Evolutionary conservation across 2,888 invertebrate species (phyloP).

Genomic region (Himalopsyche japonica): DNA sequence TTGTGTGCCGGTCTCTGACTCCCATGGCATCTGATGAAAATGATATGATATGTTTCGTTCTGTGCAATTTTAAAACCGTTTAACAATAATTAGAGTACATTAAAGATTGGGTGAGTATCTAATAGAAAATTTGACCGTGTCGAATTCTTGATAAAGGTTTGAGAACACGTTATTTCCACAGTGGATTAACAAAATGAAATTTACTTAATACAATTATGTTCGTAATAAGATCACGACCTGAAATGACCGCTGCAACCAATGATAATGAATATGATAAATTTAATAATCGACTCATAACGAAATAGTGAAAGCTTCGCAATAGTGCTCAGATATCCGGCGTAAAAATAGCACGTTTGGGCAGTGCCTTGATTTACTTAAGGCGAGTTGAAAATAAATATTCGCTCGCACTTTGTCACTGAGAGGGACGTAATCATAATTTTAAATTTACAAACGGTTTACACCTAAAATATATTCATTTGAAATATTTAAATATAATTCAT

Average conservation of each 20-base stretch:
- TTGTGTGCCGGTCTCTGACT: too few relatives aligned
- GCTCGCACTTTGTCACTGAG: background rate
- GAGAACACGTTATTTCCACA: too few relatives aligned
- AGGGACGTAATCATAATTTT: background rate
- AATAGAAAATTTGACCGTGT: too few relatives aligned
- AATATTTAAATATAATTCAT: too few relatives aligned
- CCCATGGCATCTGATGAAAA: too few relatives aligned
- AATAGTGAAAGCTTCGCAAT: background rate
- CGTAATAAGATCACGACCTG: background rate
- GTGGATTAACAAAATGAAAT: too few relatives aligned
- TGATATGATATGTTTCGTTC: too few relatives aligned
- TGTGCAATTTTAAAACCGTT: too few relatives aligned
- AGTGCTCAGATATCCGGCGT: background rate
- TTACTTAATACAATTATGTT: too few relatives aligned
- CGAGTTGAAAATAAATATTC: background rate
- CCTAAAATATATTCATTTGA: background rate
- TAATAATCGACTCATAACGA: background rate
- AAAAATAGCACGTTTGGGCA: background rate
- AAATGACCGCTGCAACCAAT: background rate
- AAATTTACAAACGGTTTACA: background rate
- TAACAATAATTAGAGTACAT: too few relatives aligned
- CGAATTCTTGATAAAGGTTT: too few relatives aligned
- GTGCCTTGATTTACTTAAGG: background rate
- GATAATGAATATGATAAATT: background rate
- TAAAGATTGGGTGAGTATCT: too few relatives aligned